A percentile compares a stretch with the other conserved stretches of the same genome.
Conservation (phyloP, 64 coral and sea anemone genomes). For the Actinia tenebrosa region DNA sequence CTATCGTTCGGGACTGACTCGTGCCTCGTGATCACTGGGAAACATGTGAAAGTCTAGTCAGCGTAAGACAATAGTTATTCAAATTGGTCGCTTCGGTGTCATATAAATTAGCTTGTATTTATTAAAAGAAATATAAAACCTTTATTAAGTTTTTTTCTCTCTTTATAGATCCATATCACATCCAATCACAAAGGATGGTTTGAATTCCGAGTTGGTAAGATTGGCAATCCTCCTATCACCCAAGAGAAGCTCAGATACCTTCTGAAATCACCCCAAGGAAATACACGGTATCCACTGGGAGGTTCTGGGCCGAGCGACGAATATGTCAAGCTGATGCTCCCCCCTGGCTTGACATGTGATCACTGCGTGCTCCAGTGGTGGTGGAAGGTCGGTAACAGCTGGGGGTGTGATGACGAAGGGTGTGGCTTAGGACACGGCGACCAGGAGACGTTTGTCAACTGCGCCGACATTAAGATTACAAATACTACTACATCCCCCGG, state of each 20-base stretch:
- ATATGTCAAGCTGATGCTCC: slow-evolving; percentile 35
- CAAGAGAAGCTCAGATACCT: slow-evolving; percentile 47
- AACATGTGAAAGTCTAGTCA: too few species aligned
- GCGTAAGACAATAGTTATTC: too few species aligned
- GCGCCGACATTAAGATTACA: slow-evolving; percentile 58
- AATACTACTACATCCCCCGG: too few species aligned
- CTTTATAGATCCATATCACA: slow-evolving; percentile 35
- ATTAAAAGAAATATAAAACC: too few species aligned
- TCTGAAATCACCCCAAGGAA: slow-evolving; percentile 14
- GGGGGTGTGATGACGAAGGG: slow-evolving; percentile 53
- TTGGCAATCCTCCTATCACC: slow-evolving; percentile 22
- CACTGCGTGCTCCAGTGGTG: slow-evolving; percentile 85
- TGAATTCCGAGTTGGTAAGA: slow-evolving; percentile 45
- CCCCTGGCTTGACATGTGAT: slow-evolving; percentile 50
- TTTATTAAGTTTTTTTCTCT: too few species aligned
- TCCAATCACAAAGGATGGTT: slow-evolving; percentile 60
- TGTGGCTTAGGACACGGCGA: slow-evolving; percentile 64
- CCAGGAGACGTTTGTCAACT: slow-evolving; percentile 71
- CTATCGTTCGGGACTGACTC: too few species aligned
- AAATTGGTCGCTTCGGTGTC: too few species aligned
- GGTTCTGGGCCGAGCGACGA: not conserved
- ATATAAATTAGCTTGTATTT: too few species aligned
- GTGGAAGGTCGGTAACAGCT: slow-evolving; percentile 70
- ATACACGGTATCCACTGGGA: slow-evolving; percentile 22
- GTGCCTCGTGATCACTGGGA: too few species aligned